These are phyloP conservation scores for Pollenia labialis DNA, from an alignment of 2,888 invertebrate species.

Conservation along the genomic window DNA sequence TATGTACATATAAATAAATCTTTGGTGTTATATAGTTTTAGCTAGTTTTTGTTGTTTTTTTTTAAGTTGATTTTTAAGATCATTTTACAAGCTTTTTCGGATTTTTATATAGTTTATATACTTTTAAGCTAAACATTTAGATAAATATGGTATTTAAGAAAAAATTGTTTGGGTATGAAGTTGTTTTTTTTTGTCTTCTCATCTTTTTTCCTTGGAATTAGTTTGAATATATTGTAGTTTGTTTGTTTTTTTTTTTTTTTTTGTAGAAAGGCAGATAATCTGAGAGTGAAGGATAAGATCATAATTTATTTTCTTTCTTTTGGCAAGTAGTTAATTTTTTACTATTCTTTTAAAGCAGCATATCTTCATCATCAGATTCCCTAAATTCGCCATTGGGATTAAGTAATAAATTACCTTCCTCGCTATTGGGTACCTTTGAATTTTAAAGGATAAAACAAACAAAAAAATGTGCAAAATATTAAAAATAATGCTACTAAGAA, in stretches of 20 bases:
- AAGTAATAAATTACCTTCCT: slow-evolving; percentile 82
- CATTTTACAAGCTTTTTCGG: slow-evolving; percentile 48
- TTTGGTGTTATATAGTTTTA: slow-evolving; percentile 65
- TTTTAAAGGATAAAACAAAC: slow-evolving; percentile 2
- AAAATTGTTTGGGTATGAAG: slow-evolving; percentile 29
- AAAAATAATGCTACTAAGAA: neutral
- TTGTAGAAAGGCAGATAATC: neutral
- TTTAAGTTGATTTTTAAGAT: slow-evolving; percentile 10
- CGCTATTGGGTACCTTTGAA: slow-evolving; percentile 80
- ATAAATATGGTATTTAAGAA: slow-evolving; percentile 27
- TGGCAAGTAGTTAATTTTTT: slow-evolving; percentile 5
- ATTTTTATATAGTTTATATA: slow-evolving; percentile 30
- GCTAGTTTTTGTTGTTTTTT: slow-evolving; percentile 1
- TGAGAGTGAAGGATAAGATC: neutral
- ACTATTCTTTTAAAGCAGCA: slow-evolving; percentile 79
- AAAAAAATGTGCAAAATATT: slow-evolving; percentile 2
- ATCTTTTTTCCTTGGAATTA: neutral
- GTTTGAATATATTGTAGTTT: slow-evolving; percentile 20
- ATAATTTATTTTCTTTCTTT: slow-evolving; percentile 12
- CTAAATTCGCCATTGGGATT: slow-evolving; percentile 82
- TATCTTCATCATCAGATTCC: slow-evolving; percentile 83
- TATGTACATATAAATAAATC: slow-evolving; percentile 58
- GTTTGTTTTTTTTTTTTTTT: neutral
- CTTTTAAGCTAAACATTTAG: slow-evolving; percentile 40
- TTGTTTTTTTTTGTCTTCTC: slow-evolving; percentile 10